phyloP scores from a whole-genome alignment of 2,888 invertebrate genomes.

The Desoria tigrina region DNA sequence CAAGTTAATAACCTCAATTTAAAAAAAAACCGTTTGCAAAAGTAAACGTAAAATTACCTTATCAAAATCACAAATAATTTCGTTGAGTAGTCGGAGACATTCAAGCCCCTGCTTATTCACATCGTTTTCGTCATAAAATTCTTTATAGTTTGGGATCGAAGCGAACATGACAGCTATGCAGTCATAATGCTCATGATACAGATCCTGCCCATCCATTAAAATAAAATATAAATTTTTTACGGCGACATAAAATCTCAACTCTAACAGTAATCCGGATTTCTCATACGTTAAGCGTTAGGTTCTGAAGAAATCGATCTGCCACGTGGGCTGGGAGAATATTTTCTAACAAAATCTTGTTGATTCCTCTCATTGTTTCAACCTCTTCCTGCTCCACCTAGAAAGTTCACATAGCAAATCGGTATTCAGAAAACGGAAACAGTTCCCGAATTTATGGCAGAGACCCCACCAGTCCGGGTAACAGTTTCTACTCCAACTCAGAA shows the following conservation, averaged over 20 bases:
- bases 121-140: constrained; percentile 95
- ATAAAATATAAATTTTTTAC: not conserved
- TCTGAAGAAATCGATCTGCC: constrained; percentile 85
- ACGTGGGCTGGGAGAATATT: constrained; percentile 96
- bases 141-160: constrained; percentile 95
- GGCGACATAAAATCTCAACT: not conserved
- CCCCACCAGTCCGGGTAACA: too few species aligned
- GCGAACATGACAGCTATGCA: constrained; percentile 98
- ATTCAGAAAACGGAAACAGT: not conserved
- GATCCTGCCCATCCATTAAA: too few species aligned
- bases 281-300: constrained; percentile 63
- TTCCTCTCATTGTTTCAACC: constrained; percentile 92
- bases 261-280: too few species aligned
- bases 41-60: constrained; percentile 69
- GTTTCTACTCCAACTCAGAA: too few species aligned
- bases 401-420: constrained; percentile 13
- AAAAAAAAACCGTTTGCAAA: not conserved
- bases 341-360: constrained; percentile 89
- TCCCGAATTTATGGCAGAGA: too few species aligned
- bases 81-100: constrained; percentile 88
- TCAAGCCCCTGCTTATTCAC: constrained; percentile 94
- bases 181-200: constrained; percentile 91
- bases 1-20: not conserved
- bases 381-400: constrained; percentile 82
- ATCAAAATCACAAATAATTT: constrained; percentile 98